A percentile compares a stretch with the other conserved stretches of the same genome.
Conservation (phyloP, 2,113 vertebrate species). For the Clarias gariepinus region DNA sequence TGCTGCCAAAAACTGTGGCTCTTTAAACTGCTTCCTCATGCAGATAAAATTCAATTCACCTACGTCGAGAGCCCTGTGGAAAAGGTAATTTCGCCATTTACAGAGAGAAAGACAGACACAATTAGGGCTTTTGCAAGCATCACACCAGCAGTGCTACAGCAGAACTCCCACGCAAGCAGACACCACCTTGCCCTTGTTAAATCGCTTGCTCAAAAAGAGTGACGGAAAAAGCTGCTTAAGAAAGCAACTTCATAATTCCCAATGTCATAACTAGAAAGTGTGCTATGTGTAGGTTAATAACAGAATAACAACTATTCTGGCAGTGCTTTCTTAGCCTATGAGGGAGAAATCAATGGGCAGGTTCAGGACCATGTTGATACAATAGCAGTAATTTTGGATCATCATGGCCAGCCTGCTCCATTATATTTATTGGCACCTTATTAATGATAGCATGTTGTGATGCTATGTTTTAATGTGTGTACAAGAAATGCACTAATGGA, state of each 20-base stretch:
- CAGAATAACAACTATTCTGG: slow-evolving; percentile 37
- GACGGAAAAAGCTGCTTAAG: slow-evolving; percentile 35
- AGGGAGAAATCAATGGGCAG: slow-evolving; percentile 2
- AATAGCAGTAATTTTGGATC: slow-evolving; percentile 11
- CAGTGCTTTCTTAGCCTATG: slow-evolving; percentile 7
- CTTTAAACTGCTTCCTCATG: slow-evolving; percentile 49
- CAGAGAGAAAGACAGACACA: slow-evolving; percentile 51
- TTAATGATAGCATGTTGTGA: slow-evolving; percentile 2
- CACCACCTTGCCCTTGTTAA: slow-evolving; percentile 52
- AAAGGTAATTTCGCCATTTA: slow-evolving; percentile 55
- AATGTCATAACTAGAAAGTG: slow-evolving; percentile 32
- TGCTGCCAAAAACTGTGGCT: slow-evolving; percentile 41
- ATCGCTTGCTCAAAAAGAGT: slow-evolving; percentile 42
- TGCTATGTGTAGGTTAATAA: slow-evolving; percentile 27
- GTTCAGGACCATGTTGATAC: slow-evolving; percentile 4
- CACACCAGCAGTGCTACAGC: slow-evolving; percentile 40
- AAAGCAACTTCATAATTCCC: slow-evolving; percentile 18
- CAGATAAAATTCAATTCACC: slow-evolving; percentile 48
- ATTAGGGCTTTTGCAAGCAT: slow-evolving; percentile 55
- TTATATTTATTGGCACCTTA: slow-evolving; percentile 43
- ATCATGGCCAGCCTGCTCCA: slow-evolving; percentile 38
- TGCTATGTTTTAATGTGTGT: slow-evolving; percentile 43
- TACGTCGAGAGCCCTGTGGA: slow-evolving; percentile 39
- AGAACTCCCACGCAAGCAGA: slow-evolving; percentile 34
- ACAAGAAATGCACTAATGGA: slow-evolving; percentile 41